A percentile compares a stretch with the other conserved stretches of the same genome.
Conservation (phyloP, 2,888 invertebrate species). For the Ophion ellenae region DNA sequence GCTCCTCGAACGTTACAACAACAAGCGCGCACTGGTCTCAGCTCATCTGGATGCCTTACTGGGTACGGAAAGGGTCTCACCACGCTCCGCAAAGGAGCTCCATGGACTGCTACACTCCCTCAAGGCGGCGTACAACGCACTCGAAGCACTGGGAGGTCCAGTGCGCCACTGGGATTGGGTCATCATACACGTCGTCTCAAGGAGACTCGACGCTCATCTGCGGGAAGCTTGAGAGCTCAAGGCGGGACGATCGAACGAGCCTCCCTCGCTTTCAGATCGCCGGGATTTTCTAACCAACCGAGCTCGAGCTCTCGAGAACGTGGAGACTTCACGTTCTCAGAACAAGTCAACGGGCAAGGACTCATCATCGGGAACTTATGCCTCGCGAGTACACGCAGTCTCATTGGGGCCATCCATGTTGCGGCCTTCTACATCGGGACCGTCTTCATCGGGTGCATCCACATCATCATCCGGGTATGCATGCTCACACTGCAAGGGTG, state of each 20-base stretch:
- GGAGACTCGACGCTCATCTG: neutral
- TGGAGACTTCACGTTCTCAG: neutral
- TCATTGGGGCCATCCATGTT: neutral
- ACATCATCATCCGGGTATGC: too few relatives aligned
- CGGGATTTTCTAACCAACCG: neutral
- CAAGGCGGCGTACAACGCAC: constrained; percentile 21
- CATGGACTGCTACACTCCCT: constrained; percentile 17
- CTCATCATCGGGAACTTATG: neutral
- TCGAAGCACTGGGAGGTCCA: constrained; percentile 11
- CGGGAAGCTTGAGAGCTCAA: neutral
- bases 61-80: neutral
- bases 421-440: neutral
- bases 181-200: neutral
- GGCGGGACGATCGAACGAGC: constrained; percentile 24
- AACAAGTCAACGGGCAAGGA: too few relatives aligned
- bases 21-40: constrained; percentile 1
- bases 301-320: constrained; percentile 7
- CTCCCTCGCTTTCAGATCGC: constrained; percentile 4
- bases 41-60: constrained; percentile 17
- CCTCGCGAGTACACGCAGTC: neutral
- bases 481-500: too few relatives aligned
- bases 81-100: constrained; percentile 11
- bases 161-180: constrained; percentile 15
- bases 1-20: neutral
- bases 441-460: neutral